Base-by-base conservation (phyloP, 2,113 vertebrate species). In the Anthoscopus minutus region DNA sequence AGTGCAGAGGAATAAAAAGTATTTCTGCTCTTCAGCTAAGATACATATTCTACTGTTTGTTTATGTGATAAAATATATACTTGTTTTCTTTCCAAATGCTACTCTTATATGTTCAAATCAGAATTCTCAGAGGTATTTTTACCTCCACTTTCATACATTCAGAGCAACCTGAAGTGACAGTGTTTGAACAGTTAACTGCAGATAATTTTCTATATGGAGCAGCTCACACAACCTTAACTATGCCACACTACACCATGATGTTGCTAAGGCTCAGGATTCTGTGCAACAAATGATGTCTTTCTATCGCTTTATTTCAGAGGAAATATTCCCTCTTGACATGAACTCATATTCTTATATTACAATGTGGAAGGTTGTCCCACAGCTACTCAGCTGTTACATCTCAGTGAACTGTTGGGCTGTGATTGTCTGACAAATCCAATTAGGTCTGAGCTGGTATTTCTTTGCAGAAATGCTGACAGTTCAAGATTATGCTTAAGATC, bases 361-460 rank as follows among this genome's bases (percentile, higher is more conserved):
- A 19, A 0, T 2, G 3, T 69, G 45, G 37, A 77, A 82, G 15
- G 13, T 11, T 87, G 48, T 66, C 51, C 37, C 31, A 2, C 48
- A 69, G 48, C 64, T 81, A 22, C 81, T 93, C 42, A 65, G 66
- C 37, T 64, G 40, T 45, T 91, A 45, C 33, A 61, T 65, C 66
- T 94, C 14, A 7, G 51, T 91, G 85, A 82, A 44, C n/a, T 81
- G 13, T 81, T 88, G 85, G 58, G 33, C 61, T 88, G 40, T 35
- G 47, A n/a, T 72, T 83, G 45, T 80, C 73, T 94, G 84, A 80
- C 81, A 94, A 97, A 97, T 95, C 95, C 77, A 89, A 74, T 94
- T 97, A 96, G 22, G 35, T 78, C 76, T 94, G 84, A 95, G 82
- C 77, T 78, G 70, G 45, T 87, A 77, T 91, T 88, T 94, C 87